phyloP scores from a whole-genome alignment of 2,888 invertebrate species.

The Operophtera brumata region DNA sequence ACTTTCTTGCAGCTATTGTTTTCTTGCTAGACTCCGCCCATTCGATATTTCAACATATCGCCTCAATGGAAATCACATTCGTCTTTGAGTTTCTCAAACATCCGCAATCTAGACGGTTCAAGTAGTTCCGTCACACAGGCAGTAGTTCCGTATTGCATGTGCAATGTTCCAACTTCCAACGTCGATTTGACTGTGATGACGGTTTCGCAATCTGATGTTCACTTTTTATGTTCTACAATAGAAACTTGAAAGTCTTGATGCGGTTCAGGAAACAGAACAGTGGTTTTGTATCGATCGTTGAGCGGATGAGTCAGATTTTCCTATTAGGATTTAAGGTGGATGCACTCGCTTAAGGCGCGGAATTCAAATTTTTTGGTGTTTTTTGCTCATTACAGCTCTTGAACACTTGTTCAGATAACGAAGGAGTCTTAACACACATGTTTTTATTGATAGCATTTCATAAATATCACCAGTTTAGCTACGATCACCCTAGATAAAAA shows the following conservation, averaged over 20 bases:
- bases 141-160: constrained; percentile 17
- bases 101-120: constrained; percentile 12
- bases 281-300: constrained; percentile 17
- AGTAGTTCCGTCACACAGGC: constrained; percentile 15
- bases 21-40: no score
- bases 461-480: no score
- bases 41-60: no score
- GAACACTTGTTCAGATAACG: no score
- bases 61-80: constrained; percentile 13
- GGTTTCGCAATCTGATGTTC: constrained; percentile 2
- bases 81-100: constrained; percentile 11
- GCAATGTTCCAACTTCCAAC: not conserved
- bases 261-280: constrained; percentile 14
- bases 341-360: no score
- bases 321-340: not conserved
- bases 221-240: constrained; percentile 9
- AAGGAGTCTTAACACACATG: no score
- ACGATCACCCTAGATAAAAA: no score
- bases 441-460: no score
- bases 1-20: no score
- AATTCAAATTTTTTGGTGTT: no score
- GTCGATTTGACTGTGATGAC: constrained; percentile 1
- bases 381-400: no score
- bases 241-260: constrained; percentile 19
- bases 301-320: constrained; percentile 2